Conservation (phyloP, 2,113 vertebrate genomes). For the Ariopsis seemanni region DNA sequence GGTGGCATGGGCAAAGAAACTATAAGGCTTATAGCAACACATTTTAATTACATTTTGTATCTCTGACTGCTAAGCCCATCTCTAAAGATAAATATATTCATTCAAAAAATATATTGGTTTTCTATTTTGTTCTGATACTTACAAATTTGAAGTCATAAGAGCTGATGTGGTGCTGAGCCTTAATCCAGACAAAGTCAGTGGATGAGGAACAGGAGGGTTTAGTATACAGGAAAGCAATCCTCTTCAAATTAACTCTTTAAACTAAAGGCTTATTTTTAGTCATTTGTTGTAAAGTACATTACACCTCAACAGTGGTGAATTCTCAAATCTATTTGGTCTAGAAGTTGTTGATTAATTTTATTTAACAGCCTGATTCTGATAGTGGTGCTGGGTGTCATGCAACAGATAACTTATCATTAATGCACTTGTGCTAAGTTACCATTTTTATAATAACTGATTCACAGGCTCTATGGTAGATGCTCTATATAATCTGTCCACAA, state of each 20-base stretch:
- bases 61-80: background rate
- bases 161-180: background rate
- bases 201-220: background rate
- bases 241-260: background rate
- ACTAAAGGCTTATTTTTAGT: background rate
- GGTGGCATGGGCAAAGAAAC: background rate
- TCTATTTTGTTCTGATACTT: background rate
- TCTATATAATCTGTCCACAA: background rate
- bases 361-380: background rate
- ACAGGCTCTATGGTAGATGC: background rate
- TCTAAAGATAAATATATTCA: background rate
- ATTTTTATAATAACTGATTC: background rate
- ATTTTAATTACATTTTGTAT: constrained; percentile 6
- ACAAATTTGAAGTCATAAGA: background rate
- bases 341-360: background rate
- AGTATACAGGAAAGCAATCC: background rate
- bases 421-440: background rate
- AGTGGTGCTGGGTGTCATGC: background rate
- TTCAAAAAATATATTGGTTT: background rate
- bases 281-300: background rate
- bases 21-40: background rate
- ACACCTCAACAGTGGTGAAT: background rate
- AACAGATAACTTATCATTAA: background rate
- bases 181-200: background rate
- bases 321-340: background rate